Conservation (phyloP, 2,888 invertebrate genomes). For the Coecobrya sp. region DNA sequence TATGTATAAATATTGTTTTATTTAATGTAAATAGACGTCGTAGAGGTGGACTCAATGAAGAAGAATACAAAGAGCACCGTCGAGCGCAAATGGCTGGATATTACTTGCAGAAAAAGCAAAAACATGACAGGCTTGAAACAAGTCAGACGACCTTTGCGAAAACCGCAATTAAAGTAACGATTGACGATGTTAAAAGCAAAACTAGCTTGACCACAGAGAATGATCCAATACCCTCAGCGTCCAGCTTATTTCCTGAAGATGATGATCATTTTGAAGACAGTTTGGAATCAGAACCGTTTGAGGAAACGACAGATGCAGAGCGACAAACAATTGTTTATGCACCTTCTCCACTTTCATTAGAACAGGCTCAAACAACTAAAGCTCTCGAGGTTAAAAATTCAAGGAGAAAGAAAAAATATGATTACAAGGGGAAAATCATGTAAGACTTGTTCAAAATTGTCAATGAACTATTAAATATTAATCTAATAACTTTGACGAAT, state of each 20-base stretch:
- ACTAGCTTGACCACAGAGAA: not conserved
- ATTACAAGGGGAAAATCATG: conserved; percentile 11
- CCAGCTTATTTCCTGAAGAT: not conserved
- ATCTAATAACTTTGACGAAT: not conserved
- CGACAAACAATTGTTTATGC: not conserved
- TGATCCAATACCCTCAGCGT: no score
- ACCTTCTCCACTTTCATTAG: not conserved
- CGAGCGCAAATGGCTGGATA: not conserved
- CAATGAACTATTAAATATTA: not conserved
- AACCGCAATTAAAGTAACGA: not conserved
- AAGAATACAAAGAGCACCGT: conserved; percentile 1
- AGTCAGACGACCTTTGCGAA: not conserved
- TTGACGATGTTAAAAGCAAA: not conserved
- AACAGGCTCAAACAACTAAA: not conserved
- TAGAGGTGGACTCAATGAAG: not conserved
- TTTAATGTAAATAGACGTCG: no score
- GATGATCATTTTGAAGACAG: not conserved
- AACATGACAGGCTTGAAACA: not conserved
- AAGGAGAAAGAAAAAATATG: not conserved
- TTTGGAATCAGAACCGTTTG: not conserved
- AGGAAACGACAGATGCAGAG: not conserved
- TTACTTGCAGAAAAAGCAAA: not conserved
- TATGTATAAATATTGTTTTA: no score
- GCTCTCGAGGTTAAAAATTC: not conserved
- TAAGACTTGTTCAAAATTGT: not conserved